Evolutionary conservation across 2,888 invertebrate species (phyloP), one percentile per base, ranked within the genome.

Genomic region (Drymonia ruficornis): DNA sequence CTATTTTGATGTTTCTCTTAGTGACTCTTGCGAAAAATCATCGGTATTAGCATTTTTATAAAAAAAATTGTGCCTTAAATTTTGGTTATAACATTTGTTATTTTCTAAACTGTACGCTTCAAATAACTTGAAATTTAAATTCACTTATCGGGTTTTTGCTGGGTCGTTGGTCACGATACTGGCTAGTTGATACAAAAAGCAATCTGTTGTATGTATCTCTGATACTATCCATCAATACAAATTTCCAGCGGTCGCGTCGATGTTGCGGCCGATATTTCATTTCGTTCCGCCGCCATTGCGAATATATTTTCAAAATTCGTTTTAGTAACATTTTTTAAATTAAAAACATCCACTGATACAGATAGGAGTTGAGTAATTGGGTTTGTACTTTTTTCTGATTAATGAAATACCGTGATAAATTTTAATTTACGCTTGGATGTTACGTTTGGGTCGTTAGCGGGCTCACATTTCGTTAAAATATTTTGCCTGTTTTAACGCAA

Each of bases 221-320:
- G 52, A 53, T 70, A 55, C 59, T 50, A 57, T 70, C 61, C 58
- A 61, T 76, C 76, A 66, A 69, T 68, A 67, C 61, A 56, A 65
- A 68, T 70, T 72, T 66, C 57, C 67, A 66, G 50, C 55, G 57
- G 52, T 53, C 58, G 62, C 55, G 31, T 51, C 55, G 50, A 60
- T 59, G 63, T 60, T 65, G 65, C 55, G 54, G 61, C 63, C 55
- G 69, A 70, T 65, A 71, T 76, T 80, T 74, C 65, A 73, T 74
- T 74, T 63, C 56, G 53, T 63, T 65, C 59, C 50, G 55, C 49
- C 51, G 38, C 56, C 53, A 63, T 63, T 66, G 63, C 66, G 62
- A 66, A 68, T 59, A 59, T 62, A 63, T 72, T 70, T 61, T 49
- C 53, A 60, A 60, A 62, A 55, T 59, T 57, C 59, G 58, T 63